These are phyloP conservation scores for Lathronympha strigana DNA, from an alignment of 2,888 invertebrate genomes.

Conservation along the genomic window DNA sequence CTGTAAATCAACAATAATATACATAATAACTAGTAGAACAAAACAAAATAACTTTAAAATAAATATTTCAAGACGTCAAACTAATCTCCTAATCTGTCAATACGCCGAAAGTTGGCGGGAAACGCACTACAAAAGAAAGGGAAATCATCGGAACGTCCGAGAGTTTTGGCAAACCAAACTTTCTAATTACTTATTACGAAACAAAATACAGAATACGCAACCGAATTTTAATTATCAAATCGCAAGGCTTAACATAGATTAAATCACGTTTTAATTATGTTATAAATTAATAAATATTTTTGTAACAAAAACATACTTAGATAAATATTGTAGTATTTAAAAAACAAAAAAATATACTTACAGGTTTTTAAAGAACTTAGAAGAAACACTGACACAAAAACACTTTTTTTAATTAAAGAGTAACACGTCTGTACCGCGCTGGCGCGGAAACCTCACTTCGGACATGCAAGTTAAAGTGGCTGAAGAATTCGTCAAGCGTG, in stretches of 20 bases:
- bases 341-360: neutral
- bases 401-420: constrained; percentile 18
- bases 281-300: too few species aligned
- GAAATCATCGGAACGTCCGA: constrained; percentile 33
- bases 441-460: constrained; percentile 61
- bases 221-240: constrained; percentile 2
- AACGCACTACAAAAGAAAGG: constrained; percentile 29
- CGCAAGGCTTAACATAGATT: neutral
- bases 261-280: too few species aligned
- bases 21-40: neutral
- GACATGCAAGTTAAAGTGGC: constrained; percentile 29
- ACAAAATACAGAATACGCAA: constrained; percentile 20
- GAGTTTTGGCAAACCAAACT: constrained; percentile 35
- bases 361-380: neutral
- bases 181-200: constrained; percentile 39
- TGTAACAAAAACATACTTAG: too few species aligned
- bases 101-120: constrained; percentile 24
- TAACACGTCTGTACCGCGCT: constrained; percentile 61
- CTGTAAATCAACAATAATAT: too few species aligned
- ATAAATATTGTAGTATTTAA: neutral
- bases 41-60: neutral
- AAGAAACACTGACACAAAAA: constrained; percentile 12
- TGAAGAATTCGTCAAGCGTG: constrained; percentile 36
- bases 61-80: neutral
- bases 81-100: neutral